These are phyloP conservation scores for Trimorus sp. DNA, from an alignment of 2,888 invertebrate genomes.

Conservation along the genomic window DNA sequence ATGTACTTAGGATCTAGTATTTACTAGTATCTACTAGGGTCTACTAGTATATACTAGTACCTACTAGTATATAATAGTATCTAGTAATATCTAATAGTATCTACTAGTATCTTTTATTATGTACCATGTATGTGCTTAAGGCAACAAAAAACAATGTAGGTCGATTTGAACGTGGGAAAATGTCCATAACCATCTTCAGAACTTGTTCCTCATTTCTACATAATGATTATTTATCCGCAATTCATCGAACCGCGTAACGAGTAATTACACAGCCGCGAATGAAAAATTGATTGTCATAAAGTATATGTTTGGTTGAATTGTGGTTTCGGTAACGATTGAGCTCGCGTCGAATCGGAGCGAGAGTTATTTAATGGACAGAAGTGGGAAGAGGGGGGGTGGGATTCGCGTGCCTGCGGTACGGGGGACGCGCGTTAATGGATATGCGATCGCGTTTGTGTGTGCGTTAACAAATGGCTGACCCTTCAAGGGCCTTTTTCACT, in stretches of 20 bases:
- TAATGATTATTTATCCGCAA: not conserved
- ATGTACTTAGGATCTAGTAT: no score
- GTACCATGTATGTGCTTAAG: no score
- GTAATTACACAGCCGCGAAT: constrained; percentile 18
- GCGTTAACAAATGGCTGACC: constrained; percentile 62
- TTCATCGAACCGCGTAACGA: not conserved
- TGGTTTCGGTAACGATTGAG: constrained; percentile 58
- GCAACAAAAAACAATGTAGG: no score
- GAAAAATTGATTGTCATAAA: constrained; percentile 35
- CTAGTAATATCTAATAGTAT: no score
- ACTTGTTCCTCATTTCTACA: not conserved
- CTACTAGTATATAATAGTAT: no score
- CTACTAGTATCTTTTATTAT: no score
- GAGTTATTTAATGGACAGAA: constrained; percentile 63
- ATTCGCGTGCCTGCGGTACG: constrained; percentile 60
- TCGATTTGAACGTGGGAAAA: no score
- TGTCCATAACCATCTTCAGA: no score
- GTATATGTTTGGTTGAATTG: constrained; percentile 33
- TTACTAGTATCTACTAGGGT: no score
- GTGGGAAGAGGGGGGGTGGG: constrained; percentile 32
- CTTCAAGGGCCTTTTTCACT: constrained; percentile 69
- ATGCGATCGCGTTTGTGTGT: constrained; percentile 53
- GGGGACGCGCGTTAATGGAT: constrained; percentile 65
- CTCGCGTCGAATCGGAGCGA: constrained; percentile 50
- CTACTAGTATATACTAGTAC: no score